phyloP scores from a whole-genome alignment of 2,888 invertebrate species.

The Apoderus coryli region DNA sequence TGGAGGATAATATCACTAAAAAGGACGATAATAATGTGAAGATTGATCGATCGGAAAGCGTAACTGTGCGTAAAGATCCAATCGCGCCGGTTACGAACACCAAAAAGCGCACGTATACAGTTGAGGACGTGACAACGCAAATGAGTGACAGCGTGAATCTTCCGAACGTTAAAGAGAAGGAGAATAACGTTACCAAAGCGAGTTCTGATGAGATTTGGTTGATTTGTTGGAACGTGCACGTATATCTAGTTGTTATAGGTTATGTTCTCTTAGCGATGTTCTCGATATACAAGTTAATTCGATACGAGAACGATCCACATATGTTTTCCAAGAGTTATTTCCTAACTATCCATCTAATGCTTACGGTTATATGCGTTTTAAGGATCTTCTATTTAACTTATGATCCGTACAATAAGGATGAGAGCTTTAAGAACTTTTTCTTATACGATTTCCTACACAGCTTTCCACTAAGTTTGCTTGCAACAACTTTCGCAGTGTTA shows the following conservation, averaged over 20 bases:
- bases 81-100: constrained; percentile 17
- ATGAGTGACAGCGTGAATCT: constrained; percentile 39
- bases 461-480: constrained; percentile 73
- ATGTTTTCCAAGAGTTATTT: constrained; percentile 80
- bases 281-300: constrained; percentile 72
- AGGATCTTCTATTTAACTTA: constrained; percentile 79
- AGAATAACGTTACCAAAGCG: constrained; percentile 28
- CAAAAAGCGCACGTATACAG: constrained; percentile 16
- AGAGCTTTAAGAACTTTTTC: constrained; percentile 60
- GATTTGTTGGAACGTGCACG: constrained; percentile 83
- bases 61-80: constrained; percentile 27
- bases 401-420: constrained; percentile 82
- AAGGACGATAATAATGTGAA: constrained; percentile 21
- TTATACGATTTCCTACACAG: constrained; percentile 72
- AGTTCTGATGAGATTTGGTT: constrained; percentile 48
- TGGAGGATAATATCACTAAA: constrained; percentile 17
- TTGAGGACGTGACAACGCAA: constrained; percentile 28
- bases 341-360: constrained; percentile 66
- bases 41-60: constrained; percentile 26
- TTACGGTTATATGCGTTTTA: constrained; percentile 68
- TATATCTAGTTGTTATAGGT: constrained; percentile 72
- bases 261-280: constrained; percentile 74
- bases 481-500: constrained; percentile 78
- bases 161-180: constrained; percentile 39
- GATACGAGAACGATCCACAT: constrained; percentile 75